A percentile compares a stretch with the other conserved stretches of the same genome.
phyloP scores from a whole-genome alignment of 1,140 invertebrate genomes.

The Lysiphlebus fabarum region DNA sequence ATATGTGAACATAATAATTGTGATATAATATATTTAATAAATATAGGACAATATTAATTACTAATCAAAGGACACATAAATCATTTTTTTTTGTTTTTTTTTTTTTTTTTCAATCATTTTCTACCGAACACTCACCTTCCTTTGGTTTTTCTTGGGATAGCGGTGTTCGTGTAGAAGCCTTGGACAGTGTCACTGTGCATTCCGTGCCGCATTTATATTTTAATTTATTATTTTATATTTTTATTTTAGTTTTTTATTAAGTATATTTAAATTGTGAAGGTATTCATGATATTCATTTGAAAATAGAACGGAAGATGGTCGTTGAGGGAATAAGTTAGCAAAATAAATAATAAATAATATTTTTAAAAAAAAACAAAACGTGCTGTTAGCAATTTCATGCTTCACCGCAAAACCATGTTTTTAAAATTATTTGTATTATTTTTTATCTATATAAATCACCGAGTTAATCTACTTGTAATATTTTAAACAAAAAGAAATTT shows the following conservation, averaged over 20 bases:
- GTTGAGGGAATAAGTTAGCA: constrained; percentile 31
- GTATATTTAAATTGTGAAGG: constrained; percentile 25
- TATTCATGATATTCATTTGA: constrained; percentile 14
- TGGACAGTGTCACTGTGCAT: constrained; percentile 51
- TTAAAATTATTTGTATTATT: constrained; percentile 10
- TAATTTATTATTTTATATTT: not conserved
- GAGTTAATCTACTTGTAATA: not conserved
- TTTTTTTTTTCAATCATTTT: constrained; percentile 2
- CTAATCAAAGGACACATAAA: too few species aligned
- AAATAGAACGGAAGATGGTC: constrained; percentile 13
- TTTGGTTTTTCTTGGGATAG: constrained; percentile 50
- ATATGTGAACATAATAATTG: too few species aligned
- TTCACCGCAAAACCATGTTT: constrained; percentile 27
- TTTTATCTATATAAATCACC: not conserved
- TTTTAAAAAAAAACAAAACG: constrained; percentile 34
- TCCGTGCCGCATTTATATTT: constrained; percentile 47
- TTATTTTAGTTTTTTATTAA: too few species aligned
- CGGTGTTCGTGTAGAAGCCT: constrained; percentile 50
- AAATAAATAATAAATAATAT: constrained; percentile 33
- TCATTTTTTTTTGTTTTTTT: too few species aligned
- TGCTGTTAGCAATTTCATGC: constrained; percentile 51
- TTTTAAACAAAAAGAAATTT: not conserved
- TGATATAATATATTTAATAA: too few species aligned
- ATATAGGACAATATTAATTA: too few species aligned
- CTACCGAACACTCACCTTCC: constrained; percentile 51